Base-by-base conservation (phyloP, 2,113 vertebrate genomes). In the Odontesthes bonariensis region DNA sequence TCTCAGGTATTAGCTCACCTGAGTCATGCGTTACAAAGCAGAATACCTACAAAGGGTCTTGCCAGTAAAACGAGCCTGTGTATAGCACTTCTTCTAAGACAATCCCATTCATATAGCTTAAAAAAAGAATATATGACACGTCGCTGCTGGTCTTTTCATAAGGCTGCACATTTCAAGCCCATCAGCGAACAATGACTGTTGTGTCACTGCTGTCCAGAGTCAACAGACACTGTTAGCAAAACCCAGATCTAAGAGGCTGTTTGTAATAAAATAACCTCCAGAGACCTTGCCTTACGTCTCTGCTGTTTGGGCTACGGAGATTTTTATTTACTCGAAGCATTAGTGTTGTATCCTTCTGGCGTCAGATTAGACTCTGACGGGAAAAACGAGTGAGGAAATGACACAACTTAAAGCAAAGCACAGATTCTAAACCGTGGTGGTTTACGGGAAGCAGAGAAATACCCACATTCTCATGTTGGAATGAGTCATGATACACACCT, bases 1-100 rank as follows among this genome's bases (percentile, higher is more conserved):
- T 3, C 52, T 67, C 68, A 83, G 87, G 87, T 80, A 88, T 89
- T 81, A 60, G 1, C 44, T 88, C 82, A 91, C 91, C 80, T 84
- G 79, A 85, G 68, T 38, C 16, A 56, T 63, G 65, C 40, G 46
- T 83, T 27, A 82, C 22, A 12, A 12, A 4, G 44, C 9, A 14
- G 75, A 73, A 81, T 72, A 76, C 73, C 65, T 60, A 6, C 11
- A 55, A 33, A 67, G 32, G n/a, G 63, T 0, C 10, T 16, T 81
- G 84, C 74, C 35, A 5, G 83, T 87, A 62, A 74, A 65, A 82
- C 57, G 1, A 69, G 72, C 59, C 35, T 3, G 1, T 74, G 42
- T 83, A 86, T 70, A 78, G 67, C 56, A 44, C 14, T 40, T 35
- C 42, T n/a, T 17, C 2, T 69, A 63, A 86, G 73, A 47, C 63